Evolutionary conservation across 2,888 invertebrate genomes (phyloP).

Genomic region (Isotomurus palustris): DNA sequence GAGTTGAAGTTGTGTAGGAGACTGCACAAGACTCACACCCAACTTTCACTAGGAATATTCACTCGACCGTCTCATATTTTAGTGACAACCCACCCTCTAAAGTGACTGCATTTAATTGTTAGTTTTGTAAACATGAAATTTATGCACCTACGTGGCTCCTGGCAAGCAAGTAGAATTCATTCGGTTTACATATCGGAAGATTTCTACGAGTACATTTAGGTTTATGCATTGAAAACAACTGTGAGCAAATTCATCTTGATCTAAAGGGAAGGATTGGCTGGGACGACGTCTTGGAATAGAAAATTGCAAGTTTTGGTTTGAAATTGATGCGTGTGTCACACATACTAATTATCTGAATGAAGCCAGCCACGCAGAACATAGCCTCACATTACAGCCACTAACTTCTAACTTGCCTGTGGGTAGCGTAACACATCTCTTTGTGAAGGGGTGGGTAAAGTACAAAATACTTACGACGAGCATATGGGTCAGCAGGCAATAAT

Average conservation of each 20-base stretch:
- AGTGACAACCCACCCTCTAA: constrained; percentile 33
- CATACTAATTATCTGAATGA: not conserved
- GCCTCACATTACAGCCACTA: too few species aligned
- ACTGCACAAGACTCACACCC: constrained; percentile 29
- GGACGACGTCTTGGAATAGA: too few species aligned
- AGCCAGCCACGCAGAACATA: too few species aligned
- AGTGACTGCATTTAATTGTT: too few species aligned
- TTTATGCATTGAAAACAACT: not conserved
- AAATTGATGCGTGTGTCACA: not conserved
- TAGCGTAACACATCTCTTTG: constrained; percentile 1
- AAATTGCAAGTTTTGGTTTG: not conserved
- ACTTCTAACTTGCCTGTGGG: too few species aligned
- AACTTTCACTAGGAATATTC: constrained; percentile 42
- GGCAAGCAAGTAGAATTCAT: not conserved
- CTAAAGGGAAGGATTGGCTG: too few species aligned
- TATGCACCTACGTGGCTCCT: too few species aligned
- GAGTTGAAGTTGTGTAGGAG: too few species aligned
- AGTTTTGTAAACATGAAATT: constrained; percentile 23
- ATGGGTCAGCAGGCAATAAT: constrained; percentile 23
- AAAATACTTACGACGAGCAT: constrained; percentile 4
- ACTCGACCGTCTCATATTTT: constrained; percentile 33
- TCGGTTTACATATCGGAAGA: not conserved
- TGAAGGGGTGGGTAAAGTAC: not conserved
- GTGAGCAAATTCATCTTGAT: too few species aligned
- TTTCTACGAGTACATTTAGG: not conserved